Conservation (phyloP, 2,888 invertebrate genomes). For the Scrobipalpa costella region DNA sequence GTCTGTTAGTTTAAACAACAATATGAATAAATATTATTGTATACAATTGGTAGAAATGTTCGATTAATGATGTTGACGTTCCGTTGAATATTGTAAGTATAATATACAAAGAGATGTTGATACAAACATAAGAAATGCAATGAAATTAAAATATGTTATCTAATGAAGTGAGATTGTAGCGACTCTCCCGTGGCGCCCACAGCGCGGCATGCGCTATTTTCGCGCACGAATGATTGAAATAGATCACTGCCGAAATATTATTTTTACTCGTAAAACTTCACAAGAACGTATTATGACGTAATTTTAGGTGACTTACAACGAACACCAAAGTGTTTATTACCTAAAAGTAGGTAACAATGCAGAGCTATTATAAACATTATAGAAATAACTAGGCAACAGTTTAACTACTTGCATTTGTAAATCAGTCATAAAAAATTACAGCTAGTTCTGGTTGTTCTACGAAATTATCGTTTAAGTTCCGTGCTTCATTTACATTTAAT, state of each 20-base stretch:
- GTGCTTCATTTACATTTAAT: too few species aligned
- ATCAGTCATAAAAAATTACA: too few species aligned
- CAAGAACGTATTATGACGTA: conserved; percentile 15
- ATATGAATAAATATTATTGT: too few species aligned
- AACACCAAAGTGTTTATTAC: background rate
- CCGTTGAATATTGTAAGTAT: background rate
- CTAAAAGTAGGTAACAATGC: background rate
- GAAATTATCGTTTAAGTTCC: too few species aligned
- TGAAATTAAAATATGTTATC: conserved; percentile 11
- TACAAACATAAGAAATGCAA: background rate
- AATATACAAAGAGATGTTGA: background rate
- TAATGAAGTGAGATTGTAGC: conserved; percentile 26
- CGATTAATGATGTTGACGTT: background rate
- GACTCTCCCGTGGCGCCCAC: conserved; percentile 50
- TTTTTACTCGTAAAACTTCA: conserved; percentile 52
- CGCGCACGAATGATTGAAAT: conserved; percentile 59
- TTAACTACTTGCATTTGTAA: too few species aligned
- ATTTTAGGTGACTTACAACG: conserved; percentile 35
- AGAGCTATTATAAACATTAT: background rate
- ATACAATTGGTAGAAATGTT: too few species aligned
- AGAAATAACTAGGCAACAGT: background rate
- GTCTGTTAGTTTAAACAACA: too few species aligned
- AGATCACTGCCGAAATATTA: conserved; percentile 59
- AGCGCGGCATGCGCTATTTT: conserved; percentile 52
- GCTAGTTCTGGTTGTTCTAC: too few species aligned